Evolutionary conservation across 2,113 vertebrate genomes (phyloP).

Genomic region (Coregonus clupeaformis): DNA sequence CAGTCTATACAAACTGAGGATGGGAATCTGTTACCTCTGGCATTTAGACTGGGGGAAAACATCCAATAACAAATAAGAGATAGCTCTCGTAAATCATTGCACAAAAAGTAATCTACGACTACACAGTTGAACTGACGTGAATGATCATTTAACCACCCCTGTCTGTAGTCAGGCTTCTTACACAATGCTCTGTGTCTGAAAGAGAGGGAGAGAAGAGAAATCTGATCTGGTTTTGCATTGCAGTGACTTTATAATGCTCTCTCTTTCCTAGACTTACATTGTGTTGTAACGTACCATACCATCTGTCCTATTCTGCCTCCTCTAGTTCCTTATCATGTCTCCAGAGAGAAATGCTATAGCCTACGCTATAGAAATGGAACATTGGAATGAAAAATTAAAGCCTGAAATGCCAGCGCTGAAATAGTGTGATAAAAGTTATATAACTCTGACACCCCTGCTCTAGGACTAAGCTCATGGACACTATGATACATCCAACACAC

Average conservation of each 20-base stretch:
- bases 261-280: not conserved
- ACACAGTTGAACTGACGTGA: not conserved
- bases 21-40: not conserved
- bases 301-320: not conserved
- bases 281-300: not conserved
- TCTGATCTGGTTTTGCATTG: not conserved
- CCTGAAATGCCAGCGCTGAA: not conserved
- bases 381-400: not conserved
- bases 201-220: not conserved
- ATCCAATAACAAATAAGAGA: not conserved
- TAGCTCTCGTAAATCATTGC: constrained; percentile 2
- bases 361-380: not conserved
- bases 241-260: not conserved
- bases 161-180: not conserved
- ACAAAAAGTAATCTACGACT: constrained; percentile 8
- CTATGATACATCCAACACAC: no score
- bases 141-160: not conserved
- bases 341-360: no score
- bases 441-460: no score
- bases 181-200: not conserved
- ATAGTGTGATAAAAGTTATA: not conserved
- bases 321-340: not conserved
- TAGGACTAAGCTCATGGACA: no score
- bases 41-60: not conserved
- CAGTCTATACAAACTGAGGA: not conserved